Base-by-base conservation (phyloP, 2,888 invertebrate species). In the Sipha maydis region DNA sequence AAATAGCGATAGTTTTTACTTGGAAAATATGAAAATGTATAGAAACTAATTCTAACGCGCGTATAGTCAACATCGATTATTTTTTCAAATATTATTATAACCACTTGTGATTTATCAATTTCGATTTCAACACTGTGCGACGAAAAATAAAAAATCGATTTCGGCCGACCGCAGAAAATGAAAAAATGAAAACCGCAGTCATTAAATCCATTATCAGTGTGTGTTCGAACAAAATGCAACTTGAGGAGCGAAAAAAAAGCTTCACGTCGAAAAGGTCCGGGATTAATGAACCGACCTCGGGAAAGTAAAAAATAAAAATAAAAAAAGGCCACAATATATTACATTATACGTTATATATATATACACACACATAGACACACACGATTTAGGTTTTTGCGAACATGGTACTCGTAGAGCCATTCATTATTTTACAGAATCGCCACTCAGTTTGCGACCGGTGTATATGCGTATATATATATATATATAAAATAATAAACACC, bases 261-360 rank as follows among this genome's bases (percentile, higher is more conserved):
- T 73, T 54, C 80, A n/a, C 31, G 83, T 80, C 80, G n/a, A 75
- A 75, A 83, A 83, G 73, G 83, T 75, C 71, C n/a, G 8, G 73
- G 75, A 83, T 83, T 83, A 83, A 83, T 83, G 75, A 83, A 83
- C 73, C 83, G 56, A 83, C 83, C 34, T 17, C 75, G 75, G 73
- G 48, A 71, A 54, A 83, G 56, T 19, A 77, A 9, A 34, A 48
- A 17, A 54, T 14, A 48, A 48, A 73, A 83, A 82, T 54, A 48
- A 77, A 83, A 83, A 73, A 83, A 25, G 21, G 73, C 54, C 83
- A 54, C 28, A 41, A 31, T 31, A 71, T 71, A 73, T 73, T 61
- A 83, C 71, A 69, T 41, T 41, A 48, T 14, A 48, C 48, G 14
- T 48, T 48, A 48, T 14, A 28, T 82, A 79, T 8, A 31, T 31